Base-by-base conservation (phyloP, 2,797 vertebrate genomes). In the Glossophaga mutica region DNA sequence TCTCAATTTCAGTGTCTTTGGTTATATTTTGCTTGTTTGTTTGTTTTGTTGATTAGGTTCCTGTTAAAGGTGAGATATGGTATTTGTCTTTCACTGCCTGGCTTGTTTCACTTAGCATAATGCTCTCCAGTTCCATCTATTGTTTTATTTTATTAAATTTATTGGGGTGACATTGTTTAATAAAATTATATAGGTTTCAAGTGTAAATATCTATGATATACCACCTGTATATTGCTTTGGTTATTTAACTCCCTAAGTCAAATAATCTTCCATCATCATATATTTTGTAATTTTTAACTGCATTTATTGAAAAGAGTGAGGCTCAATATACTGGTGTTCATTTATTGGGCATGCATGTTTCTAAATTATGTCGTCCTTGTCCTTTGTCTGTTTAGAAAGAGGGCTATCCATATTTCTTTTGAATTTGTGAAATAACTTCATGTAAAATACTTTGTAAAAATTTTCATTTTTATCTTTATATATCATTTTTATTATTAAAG, bases 381-480 rank as follows among this genome's bases (percentile, higher is more conserved):
- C 37, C 32, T 37, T n/a, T 81, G 16, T 57, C 8, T 88, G 37
- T n/a, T 68, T 90, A 32, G 39, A 21, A 22, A 15, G 34, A 65
- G 9, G n/a, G 18, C 14, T 42, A 62, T 34, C 14, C 26, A 77
- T 73, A 62, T 68, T 79, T 68, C 22, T 93, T 73, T n/a, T 26
- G 71, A 4, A 59, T 68, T 74, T 94, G 22, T 93, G 70, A 87
- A 92, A 73, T 42, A 83, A 70, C 7, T 88, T 88, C 15, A 96
- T 59, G 67, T 18, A 71, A 81, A 93, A 85, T 10, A 90, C 57
- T 82, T 94, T 78, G 9, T 42, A 62, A 76, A 78, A 1, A 24
- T n/a, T 84, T 83, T n/a, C 6, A 59, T 12, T 50, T 39, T 91
- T 57, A 70, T 55, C 44, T 65, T 91, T 55, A 37, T 46, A 52